Percentiles rank a stretch among this genome's conserved stretches.
phyloP scores from a whole-genome alignment of 2,113 vertebrate species.

The Coturnix japonica region DNA sequence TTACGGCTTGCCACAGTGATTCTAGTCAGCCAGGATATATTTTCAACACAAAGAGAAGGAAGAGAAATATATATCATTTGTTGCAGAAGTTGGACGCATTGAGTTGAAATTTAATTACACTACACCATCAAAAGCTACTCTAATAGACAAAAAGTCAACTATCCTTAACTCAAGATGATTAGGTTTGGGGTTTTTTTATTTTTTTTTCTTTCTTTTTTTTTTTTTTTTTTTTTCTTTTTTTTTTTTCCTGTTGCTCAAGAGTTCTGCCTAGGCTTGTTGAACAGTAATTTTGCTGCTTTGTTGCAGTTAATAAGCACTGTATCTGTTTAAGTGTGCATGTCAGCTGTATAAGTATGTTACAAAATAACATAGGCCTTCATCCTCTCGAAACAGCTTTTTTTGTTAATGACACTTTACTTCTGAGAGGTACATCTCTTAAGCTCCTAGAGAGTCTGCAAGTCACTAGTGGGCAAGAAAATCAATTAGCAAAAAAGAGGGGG shows the following conservation, averaged over 20 bases:
- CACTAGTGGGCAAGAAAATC: conserved; percentile 48
- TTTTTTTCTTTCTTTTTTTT: neutral
- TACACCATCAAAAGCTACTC: conserved; percentile 48
- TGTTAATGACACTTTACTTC: conserved; percentile 59
- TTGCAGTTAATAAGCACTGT: no score
- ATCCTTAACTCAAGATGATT: conserved; percentile 41
- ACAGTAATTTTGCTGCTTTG: conserved; percentile 53
- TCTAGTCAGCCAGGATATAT: conserved; percentile 56
- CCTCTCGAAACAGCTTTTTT: conserved; percentile 49
- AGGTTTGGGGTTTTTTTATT: neutral
- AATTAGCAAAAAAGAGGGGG: neutral
- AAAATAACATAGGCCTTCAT: conserved; percentile 45
- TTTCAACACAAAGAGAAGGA: conserved; percentile 58
- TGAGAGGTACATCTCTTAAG: conserved; percentile 26
- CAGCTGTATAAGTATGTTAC: conserved; percentile 44
- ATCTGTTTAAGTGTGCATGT: no score
- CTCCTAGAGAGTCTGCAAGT: conserved; percentile 38
- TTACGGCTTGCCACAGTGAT: conserved; percentile 71
- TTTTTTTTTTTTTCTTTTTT: no score
- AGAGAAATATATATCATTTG: conserved; percentile 62
- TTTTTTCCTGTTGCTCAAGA: neutral
- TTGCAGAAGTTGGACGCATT: conserved; percentile 38
- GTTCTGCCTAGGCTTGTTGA: conserved; percentile 19
- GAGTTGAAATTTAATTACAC: conserved; percentile 67
- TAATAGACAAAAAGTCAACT: conserved; percentile 45